Evolutionary conservation across 1,140 invertebrate species (phyloP), one percentile per base, ranked within the genome.

Genomic region (Drosophila kepulauana): DNA sequence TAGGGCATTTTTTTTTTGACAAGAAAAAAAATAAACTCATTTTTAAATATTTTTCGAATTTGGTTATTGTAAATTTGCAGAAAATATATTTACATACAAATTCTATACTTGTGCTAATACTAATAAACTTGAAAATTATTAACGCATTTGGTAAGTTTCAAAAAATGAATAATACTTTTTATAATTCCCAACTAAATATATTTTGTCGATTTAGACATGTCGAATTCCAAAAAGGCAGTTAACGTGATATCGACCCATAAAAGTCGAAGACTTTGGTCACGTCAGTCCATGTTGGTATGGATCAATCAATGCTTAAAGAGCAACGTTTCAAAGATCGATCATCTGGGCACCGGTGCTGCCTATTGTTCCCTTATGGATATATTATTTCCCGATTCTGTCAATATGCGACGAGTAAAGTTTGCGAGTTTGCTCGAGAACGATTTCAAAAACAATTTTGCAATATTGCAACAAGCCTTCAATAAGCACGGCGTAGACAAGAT

Each of bases 321-420:
- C 25, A 96, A 95, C 84, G 98, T 98, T 85, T 95, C 94, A 15
- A 99, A 99, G 94, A 98, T 99, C 77, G 99, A 99, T 93, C 98
- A 99, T 92, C 93, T 99, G 20, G 99, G 98, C 91, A 97, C 98
- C 64, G 98, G 81, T 67, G 97, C 98, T 35, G 98, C 97, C 5
- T 99, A 99, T 93, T 99, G 98, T 92, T 98, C 99, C 91, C 99
- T 99, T 89, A 99, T 99, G 97, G 98, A 99, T 92, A 98, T 99
- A 96, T 94, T 99, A 3, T 99, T 99, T 93, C 97, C 98, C 80
- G 96, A 96, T 68, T 96, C 95, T 91, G 95, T 99, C 54, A 95
- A 95, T 15, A 93, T 99, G 91, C 99, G 99, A 93, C 96, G 97
- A 93, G 97, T 99, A 11, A 99, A 99, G 94, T 99, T 99, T 93